Base-by-base conservation (phyloP, 2,113 vertebrate genomes). In the Nibea albiflora region DNA sequence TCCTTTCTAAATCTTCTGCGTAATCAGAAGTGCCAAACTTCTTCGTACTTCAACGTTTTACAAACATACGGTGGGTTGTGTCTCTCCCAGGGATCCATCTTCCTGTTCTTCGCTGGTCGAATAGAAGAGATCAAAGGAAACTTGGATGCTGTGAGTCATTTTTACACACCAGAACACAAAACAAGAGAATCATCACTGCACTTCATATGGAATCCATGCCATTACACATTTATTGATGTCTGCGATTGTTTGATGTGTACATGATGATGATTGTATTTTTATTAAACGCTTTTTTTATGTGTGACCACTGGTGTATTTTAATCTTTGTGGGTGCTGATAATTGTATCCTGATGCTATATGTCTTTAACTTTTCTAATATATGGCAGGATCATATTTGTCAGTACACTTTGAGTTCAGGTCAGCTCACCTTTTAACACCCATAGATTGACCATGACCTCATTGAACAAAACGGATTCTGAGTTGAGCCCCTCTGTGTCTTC, bases 71-170 rank as follows among this genome's bases (percentile, higher is more conserved):
- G 8, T 74, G 47, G 2, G 70, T 26, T 63, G 57, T 89, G 39
- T 92, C 64, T 92, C 80, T 90, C 76, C 85, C 90, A 99, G 98
- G 98, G 98, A 16, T 97, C 98, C 88, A 98, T 99, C 94, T 99
- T 99, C 94, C 96, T 99, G 90, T 99, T 99, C 93, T 99, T 99
- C 65, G 97, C 98, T 53, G 98, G 98, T 74, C 96, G 98, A 93
- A 98, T 99, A 89, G 98, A 99, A 93, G 97, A 94, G 80, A 97
- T 99, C 69, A 99, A 97, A 96, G 98, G 98, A 92, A 98, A 99
- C 86, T 90, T 99, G 85, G 97, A 99, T 78, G 91, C 85, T 81
- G 98, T 98, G 93, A 98, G 97, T 53, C 53, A 49, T 71, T 39
- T 50, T 4, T 50, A 7, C 11, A 15, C 44, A 44, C 15, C 19